phyloP scores from a whole-genome alignment of 2,888 invertebrate species.

The Eristalis tenax region DNA sequence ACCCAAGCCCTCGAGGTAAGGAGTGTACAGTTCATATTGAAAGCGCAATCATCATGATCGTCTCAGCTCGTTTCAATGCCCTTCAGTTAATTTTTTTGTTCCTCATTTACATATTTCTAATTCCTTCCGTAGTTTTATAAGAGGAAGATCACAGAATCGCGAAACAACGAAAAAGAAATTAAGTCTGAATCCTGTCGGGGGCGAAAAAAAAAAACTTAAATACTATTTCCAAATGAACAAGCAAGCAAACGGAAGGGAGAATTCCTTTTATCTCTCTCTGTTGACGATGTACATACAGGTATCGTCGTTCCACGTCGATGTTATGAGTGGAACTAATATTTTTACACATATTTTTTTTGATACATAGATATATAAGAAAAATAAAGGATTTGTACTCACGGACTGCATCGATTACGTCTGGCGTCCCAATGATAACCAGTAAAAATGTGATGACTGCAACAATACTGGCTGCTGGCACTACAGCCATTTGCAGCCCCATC shows the following conservation, averaged over 20 bases:
- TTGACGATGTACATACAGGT: background rate
- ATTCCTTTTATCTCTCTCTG: background rate
- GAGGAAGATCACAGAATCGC: slow-evolving; percentile 19
- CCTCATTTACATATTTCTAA: slow-evolving; percentile 40
- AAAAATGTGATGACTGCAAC: slow-evolving; percentile 79
- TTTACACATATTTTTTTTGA: background rate
- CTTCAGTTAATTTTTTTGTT: slow-evolving; percentile 19
- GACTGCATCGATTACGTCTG: slow-evolving; percentile 79
- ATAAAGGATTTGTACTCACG: slow-evolving; percentile 78
- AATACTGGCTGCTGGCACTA: slow-evolving; percentile 79
- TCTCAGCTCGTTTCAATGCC: background rate
- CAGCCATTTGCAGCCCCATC: slow-evolving; percentile 81
- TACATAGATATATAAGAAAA: slow-evolving; percentile 23
- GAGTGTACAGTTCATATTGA: slow-evolving; percentile 28
- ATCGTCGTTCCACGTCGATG: background rate
- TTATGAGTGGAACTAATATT: background rate
- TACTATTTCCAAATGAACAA: slow-evolving; percentile 54
- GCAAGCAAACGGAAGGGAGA: slow-evolving; percentile 49
- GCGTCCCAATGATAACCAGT: slow-evolving; percentile 78
- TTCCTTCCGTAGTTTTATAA: slow-evolving; percentile 1
- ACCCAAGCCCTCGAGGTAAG: slow-evolving; percentile 28
- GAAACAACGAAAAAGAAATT: background rate
- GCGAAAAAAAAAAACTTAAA: slow-evolving; percentile 39
- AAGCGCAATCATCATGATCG: slow-evolving; percentile 25
- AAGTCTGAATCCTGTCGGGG: background rate